Evolutionary conservation across 2,113 vertebrate genomes (phyloP), one percentile per base, ranked within the genome.

Genomic region (Seriola dumerili): DNA sequence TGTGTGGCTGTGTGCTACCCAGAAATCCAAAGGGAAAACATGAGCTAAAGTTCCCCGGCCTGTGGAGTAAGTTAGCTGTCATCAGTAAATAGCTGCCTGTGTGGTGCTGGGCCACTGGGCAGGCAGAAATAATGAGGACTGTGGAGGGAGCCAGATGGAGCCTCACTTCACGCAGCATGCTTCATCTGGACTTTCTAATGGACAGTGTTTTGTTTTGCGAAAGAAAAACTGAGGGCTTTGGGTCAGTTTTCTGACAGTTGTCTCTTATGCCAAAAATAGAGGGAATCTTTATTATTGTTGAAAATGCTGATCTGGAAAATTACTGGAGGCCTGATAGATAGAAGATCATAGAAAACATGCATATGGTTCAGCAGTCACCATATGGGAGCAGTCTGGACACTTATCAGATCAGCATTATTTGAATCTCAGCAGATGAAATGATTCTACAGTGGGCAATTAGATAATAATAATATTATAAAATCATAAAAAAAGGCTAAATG

Each of bases 41-140:
- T 40, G 58, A 54, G 46, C 85, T 77, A 76, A 88, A 85, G 75
- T 77, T 88, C 48, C 59, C 77, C 0, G 23, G 65, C 84, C 69
- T 71, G 75, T 75, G 72, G 73, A 78, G 75, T 74, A 58, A 87
- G 85, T 89, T 86, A 78, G 88, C 64, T 89, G 90, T 91, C 88
- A 75, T 82, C 65, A 85, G 86, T 86, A 81, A 87, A 91, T 84
- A 71, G 78, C 85, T 85, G 87, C 76, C 74, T 85, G 88, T 86
- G 89, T 88, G 81, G 76, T 82, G 13, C 74, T 81, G 79, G 82
- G 85, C 84, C 90, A 84, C 67, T 88, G 90, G 86, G 82, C 85
- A 80, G 83, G 76, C 70, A 85, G 76, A 80, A 86, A 91, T 91
- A 92, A 93, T 82, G 85, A 91, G 89, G 83, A 72, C 68, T 58